A percentile compares a stretch with the other conserved stretches of the same genome.
phyloP scores from a whole-genome alignment of 2,888 invertebrate genomes.

The Heteromyza rotundicornis region DNA sequence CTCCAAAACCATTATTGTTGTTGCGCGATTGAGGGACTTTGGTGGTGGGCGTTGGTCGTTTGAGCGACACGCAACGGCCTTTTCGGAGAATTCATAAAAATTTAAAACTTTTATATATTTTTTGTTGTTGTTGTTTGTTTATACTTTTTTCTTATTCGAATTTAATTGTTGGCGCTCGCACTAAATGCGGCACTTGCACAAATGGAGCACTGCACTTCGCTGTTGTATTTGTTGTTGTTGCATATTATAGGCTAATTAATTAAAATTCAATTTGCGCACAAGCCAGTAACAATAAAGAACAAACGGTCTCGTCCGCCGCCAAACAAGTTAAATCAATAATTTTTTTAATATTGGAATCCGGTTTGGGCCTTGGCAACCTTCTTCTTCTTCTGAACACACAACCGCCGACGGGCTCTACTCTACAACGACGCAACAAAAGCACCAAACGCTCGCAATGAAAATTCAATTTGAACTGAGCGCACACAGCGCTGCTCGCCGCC shows the following conservation, averaged over 20 bases:
- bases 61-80: not conserved
- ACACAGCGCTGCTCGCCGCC: slow-evolving; percentile 43
- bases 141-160: too few species aligned
- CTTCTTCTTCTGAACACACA: slow-evolving; percentile 3
- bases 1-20: slow-evolving; percentile 53
- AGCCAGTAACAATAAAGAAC: not conserved
- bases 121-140: not conserved
- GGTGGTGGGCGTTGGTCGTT: not conserved
- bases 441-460: slow-evolving; percentile 56
- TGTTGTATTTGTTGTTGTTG: slow-evolving; percentile 4
- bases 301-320: slow-evolving; percentile 6
- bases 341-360: not conserved
- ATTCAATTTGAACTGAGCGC: slow-evolving; percentile 60
- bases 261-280: slow-evolving; percentile 25
- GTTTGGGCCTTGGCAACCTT: slow-evolving; percentile 13
- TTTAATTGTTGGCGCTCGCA: not conserved
- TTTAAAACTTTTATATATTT: not conserved
- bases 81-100: not conserved
- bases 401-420: slow-evolving; percentile 9
- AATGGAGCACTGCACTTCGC: not conserved
- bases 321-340: slow-evolving; percentile 20
- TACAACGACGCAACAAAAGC: slow-evolving; percentile 40
- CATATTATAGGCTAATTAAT: slow-evolving; percentile 15
- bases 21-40: not conserved
- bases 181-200: too few species aligned